Conservation (phyloP, 1,140 invertebrate species). For the Drosophila littoralis region DNA sequence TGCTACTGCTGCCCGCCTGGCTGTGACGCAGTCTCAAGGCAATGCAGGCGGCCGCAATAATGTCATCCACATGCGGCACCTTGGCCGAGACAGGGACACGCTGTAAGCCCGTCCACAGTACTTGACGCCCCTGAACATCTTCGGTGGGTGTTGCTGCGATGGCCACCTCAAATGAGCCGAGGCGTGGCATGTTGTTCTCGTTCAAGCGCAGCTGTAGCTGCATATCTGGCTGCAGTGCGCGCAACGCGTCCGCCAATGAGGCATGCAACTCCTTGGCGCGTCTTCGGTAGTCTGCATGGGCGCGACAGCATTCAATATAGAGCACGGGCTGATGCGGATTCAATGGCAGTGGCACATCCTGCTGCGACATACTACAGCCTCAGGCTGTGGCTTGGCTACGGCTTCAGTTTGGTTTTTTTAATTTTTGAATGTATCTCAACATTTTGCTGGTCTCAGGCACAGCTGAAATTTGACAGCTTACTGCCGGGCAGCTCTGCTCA, state of each 20-base stretch:
- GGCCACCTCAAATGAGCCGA: constrained; percentile 66
- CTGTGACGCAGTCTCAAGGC: constrained; percentile 41
- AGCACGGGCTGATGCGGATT: constrained; percentile 61
- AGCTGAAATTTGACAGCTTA: constrained; percentile 28
- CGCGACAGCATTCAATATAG: constrained; percentile 67
- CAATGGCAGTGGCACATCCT: constrained; percentile 13
- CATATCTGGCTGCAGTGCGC: constrained; percentile 36
- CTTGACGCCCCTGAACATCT: constrained; percentile 8
- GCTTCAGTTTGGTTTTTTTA: constrained; percentile 6
- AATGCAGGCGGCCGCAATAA: constrained; percentile 44
- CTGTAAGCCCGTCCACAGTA: constrained; percentile 65
- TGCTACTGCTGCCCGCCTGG: constrained; percentile 7
- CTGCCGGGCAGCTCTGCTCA: constrained; percentile 18
- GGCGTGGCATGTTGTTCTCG: constrained; percentile 34
- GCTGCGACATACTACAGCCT: background rate
- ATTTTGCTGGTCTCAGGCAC: background rate
- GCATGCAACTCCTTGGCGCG: constrained; percentile 51
- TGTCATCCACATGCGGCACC: constrained; percentile 65
- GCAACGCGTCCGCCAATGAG: constrained; percentile 48
- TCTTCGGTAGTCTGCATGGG: constrained; percentile 32
- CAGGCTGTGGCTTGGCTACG: background rate
- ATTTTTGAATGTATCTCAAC: constrained; percentile 1
- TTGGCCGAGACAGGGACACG: constrained; percentile 63
- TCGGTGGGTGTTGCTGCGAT: constrained; percentile 45
- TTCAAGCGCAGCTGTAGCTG: constrained; percentile 67